phyloP scores from a whole-genome alignment of 2,888 invertebrate species.

The Barypeithes pellucidus region DNA sequence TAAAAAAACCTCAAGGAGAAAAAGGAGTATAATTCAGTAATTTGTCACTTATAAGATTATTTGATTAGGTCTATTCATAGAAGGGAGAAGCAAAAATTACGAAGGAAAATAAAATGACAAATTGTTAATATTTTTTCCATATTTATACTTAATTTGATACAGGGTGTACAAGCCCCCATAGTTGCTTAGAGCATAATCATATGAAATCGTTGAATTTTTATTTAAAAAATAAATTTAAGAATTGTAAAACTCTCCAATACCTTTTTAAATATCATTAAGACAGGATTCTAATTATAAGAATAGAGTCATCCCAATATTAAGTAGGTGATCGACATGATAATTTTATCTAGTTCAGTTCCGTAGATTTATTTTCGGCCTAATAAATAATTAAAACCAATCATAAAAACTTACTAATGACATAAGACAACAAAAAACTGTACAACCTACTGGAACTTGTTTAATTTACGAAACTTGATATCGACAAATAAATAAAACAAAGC shows the following conservation, averaged over 20 bases:
- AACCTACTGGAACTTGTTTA: background rate
- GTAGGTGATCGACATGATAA: too few species aligned
- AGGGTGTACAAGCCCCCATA: too few species aligned
- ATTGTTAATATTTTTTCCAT: background rate
- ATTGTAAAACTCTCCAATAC: too few species aligned
- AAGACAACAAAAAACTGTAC: slow-evolving; percentile 1
- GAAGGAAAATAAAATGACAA: background rate
- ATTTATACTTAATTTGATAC: too few species aligned
- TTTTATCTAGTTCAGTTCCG: background rate
- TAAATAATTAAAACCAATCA: background rate
- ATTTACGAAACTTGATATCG: background rate
- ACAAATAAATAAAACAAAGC: background rate
- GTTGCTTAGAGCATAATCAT: too few species aligned
- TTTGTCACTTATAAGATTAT: background rate
- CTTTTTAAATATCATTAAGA: too few species aligned
- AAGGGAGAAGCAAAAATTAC: background rate
- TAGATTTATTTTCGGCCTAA: background rate
- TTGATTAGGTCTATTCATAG: slow-evolving; percentile 4
- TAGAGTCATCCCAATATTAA: too few species aligned
- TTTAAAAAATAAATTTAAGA: too few species aligned
- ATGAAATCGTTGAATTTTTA: too few species aligned
- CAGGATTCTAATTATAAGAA: too few species aligned
- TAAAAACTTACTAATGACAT: slow-evolving; percentile 2
- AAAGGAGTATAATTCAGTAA: background rate
- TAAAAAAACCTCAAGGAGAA: background rate